Evolutionary conservation across 2,797 vertebrate species (phyloP), one percentile per base, ranked within the genome.

Genomic region (Sphenodon punctatus): DNA sequence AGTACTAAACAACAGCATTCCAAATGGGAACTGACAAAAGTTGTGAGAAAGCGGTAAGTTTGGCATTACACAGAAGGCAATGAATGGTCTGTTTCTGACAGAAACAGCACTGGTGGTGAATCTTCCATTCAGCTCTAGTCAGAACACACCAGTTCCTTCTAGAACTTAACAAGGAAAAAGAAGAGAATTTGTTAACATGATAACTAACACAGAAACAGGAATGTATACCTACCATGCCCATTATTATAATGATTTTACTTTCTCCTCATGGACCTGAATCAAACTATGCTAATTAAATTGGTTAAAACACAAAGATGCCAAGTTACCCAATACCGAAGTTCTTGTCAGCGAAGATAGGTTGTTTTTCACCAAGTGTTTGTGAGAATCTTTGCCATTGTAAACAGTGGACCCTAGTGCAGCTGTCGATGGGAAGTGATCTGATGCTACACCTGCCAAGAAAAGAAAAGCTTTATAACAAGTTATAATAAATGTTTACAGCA

Each of bases 381-480:
- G 93, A 5, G 93, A 95, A 34, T 96, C 95, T 73, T 89, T 95
- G 89, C 94, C 95, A 2, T 96, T 96, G 84, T 95, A 92, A 82
- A 91, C 80, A 20, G 81, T 46, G 3, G 94, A 81, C 34, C 84
- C 76, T 9, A 84, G 49, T 0, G 64, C 59, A 13, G 90, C 30
- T 6, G 91, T 74, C 17, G 90, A 68, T 8, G 91, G 74, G 13
- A 77, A 53, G 25, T 89, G 89, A 41, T 96, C 95, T 16, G 82
- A 3, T 8, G 75, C 65, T 27, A 80, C 59, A 75, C 91, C 94
- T 94, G 88, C 30, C n/a, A 71, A 85, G 39, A 17, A 55, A 55
- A 45, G 34, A 78, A 78, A 1, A 2, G n/a, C n/a, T n/a, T n/a
- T n/a, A n/a, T n/a, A n/a, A n/a, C n/a, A n/a, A n/a, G n/a, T n/a